Evolutionary conservation across 2,888 invertebrate genomes (phyloP), one percentile per base, ranked within the genome.

Genomic region (Horisme vitalbata): DNA sequence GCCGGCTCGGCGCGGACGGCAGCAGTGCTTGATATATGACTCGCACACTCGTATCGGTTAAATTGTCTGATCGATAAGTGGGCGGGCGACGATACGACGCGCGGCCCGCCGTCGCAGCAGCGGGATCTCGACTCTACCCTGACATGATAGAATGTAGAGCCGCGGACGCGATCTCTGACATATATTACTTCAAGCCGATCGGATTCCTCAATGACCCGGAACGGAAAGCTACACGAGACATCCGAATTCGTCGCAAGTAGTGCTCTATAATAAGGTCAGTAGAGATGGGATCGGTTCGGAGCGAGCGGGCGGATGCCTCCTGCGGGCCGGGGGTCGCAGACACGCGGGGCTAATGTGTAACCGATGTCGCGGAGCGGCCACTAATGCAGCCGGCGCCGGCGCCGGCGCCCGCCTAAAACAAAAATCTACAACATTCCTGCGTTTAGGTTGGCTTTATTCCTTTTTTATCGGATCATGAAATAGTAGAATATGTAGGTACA

Each of bases 391-490:
- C 83, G n/a, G n/a, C n/a, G n/a, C n/a, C n/a, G 91, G 74, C 90
- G 90, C 67, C 91, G 91, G 79, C 91, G 91, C 68, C 90, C 86
- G 75, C 75, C 77, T 78, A 73, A 77, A 74, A 79, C 83, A 74
- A 74, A 71, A 75, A 77, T 79, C 68, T 75, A 80, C 84, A 78
- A 77, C 86, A 85, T 85, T 86, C 86, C 81, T 81, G 70, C 81
- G 83, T 80, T 82, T 81, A 83, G 83, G 70, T 69, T 68, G 74
- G 55, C 72, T 78, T 78, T 78, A 79, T 82, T 83, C 79, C 78
- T 83, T 86, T 71, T 84, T 86, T 86, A 86, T 84, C 82, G 75
- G 74, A 71, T 77, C 82, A 76, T 77, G 84, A 79, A 82, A 81
- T 83, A 83, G 80, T 82, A 83, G 83, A 79, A n/a, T n/a, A n/a